A percentile compares a stretch with the other conserved stretches of the same genome.
These are phyloP conservation scores for Apteryx owenii DNA, from an alignment of 2,113 vertebrate species.

Conservation along the genomic window DNA sequence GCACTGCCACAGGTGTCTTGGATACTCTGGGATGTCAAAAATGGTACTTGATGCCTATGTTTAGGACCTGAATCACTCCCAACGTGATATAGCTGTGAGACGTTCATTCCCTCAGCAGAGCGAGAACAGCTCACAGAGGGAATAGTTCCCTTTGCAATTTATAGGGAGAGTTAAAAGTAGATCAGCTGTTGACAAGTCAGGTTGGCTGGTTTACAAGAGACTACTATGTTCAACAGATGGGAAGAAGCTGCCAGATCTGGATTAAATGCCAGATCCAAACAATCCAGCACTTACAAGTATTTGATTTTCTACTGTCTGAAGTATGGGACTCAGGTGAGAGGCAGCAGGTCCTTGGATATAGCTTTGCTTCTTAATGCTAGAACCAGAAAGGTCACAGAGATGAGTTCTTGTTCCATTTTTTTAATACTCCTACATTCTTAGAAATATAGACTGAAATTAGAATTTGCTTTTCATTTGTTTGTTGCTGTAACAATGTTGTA, in stretches of 20 bases:
- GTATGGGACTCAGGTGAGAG: background rate
- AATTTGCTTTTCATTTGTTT: background rate
- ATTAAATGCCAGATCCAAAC: slow-evolving; percentile 52
- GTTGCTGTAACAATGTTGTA: background rate
- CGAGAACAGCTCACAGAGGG: background rate
- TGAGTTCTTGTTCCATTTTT: background rate
- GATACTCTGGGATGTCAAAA: slow-evolving; percentile 34
- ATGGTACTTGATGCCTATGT: slow-evolving; percentile 30
- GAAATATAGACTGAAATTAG: background rate
- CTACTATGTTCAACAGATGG: slow-evolving; percentile 45
- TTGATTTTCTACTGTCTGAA: background rate
- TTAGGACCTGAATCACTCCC: slow-evolving; percentile 38
- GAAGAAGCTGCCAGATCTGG: background rate
- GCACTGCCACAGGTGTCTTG: slow-evolving; percentile 1
- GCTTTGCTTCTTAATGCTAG: background rate
- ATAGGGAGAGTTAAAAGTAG: slow-evolving; percentile 59
- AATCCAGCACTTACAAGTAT: background rate
- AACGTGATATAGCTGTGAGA: background rate
- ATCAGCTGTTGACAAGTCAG: slow-evolving; percentile 21
- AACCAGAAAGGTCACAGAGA: background rate
- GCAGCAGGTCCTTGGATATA: background rate
- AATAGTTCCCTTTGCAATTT: slow-evolving; percentile 36
- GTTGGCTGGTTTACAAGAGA: slow-evolving; percentile 54
- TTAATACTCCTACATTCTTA: background rate
- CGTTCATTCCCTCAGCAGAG: background rate